Base-by-base conservation (phyloP, 92 coral and sea anemone species). In the Bergia puertoricense region DNA sequence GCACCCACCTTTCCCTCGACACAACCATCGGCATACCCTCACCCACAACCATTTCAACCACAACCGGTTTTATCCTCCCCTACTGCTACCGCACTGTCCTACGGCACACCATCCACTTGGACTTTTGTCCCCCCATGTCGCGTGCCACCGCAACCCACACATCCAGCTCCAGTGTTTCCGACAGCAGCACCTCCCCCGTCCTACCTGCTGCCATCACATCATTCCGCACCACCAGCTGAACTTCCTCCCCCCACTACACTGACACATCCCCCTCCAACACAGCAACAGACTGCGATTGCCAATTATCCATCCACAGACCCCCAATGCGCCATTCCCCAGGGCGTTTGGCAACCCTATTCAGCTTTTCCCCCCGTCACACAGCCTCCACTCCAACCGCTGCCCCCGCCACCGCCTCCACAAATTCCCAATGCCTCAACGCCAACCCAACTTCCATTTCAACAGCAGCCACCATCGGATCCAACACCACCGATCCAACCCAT, bases 371-470 rank as follows among this genome's bases (percentile, higher is more conserved):
- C 73, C 37, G 30, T 16, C 73, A 67, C 73, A 67, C 73, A 16
- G 37, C 30, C 30, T 16, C 73, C 73, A 67, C 30, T 18, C 73
- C 73, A 67, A 16, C 73, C 73, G 36, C 1, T 6, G 73, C 73
- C 73, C 73, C 73, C 73, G 73, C 73, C 73, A 67, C 73, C 73
- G 73, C 73, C 73, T 67, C 73, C 73, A 67, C 73, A 67, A 67
- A 67, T n/a, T n/a, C 36, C 36, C 73, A 67, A 67, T 1, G 73
- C 73, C 73, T 67, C 73, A 67, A 67, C 73, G 1, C 73, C 73
- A 67, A 9, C 37, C 73, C 73, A 67, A 67, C 73, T 36, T 67
- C 73, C 73, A 67, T 0, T 0, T 67, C 73, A 67, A 67, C 73
- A 67, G 73, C 73, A 67, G 36, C 73, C 16, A 67, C 73, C 73